A percentile compares a stretch with the other conserved stretches of the same genome.
Conservation (phyloP, 2,113 vertebrate genomes). For the Thalassarche chlororhynchos region DNA sequence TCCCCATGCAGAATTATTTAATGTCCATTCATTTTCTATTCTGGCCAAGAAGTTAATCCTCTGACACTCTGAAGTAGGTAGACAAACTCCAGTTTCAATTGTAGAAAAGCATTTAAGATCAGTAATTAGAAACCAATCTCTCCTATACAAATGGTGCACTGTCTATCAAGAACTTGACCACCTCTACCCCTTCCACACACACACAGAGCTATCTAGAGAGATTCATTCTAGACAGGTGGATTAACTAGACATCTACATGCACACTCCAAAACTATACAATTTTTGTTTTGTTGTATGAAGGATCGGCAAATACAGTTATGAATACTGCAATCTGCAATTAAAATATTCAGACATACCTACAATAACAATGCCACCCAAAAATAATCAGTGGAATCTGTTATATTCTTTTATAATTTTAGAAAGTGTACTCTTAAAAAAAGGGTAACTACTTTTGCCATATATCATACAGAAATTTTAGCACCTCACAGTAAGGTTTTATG, state of each 20-base stretch:
- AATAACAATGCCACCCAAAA: background rate
- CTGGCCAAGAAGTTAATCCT: background rate
- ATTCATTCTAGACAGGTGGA: background rate
- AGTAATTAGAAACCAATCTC: background rate
- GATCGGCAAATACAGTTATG: background rate
- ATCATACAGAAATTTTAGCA: background rate
- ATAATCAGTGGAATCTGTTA: background rate
- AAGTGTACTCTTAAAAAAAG: background rate
- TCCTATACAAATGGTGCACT: background rate
- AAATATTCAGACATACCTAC: background rate
- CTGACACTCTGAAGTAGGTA: background rate
- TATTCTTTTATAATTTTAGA: background rate
- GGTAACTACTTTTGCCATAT: background rate
- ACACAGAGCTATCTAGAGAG: background rate
- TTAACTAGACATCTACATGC: background rate
- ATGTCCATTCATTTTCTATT: background rate
- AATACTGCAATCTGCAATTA: background rate
- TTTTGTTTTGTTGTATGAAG: background rate
- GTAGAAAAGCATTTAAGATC: background rate
- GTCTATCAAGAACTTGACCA: background rate
- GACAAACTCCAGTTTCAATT: background rate
- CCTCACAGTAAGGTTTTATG: background rate
- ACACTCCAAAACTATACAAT: background rate
- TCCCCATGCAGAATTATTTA: background rate
- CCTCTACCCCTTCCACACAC: background rate